Base-by-base conservation (phyloP, 2,888 invertebrate species). In the Meliscaeva auricollis region DNA sequence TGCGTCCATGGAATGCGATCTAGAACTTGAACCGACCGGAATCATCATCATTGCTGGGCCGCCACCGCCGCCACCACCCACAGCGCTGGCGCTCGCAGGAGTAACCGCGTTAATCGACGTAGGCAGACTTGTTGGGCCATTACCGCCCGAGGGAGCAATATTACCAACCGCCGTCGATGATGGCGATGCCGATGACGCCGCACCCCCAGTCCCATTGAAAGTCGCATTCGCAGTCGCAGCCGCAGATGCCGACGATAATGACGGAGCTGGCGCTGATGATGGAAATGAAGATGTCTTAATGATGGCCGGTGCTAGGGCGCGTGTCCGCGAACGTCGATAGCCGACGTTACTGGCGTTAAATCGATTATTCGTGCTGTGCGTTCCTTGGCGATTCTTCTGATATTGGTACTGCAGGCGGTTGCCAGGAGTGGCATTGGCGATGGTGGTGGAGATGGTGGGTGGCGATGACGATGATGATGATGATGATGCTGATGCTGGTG, bases 1-100 rank as follows among this genome's bases (percentile, higher is more conserved):
- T 85, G 92, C 91, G 83, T 92, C 92, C 70, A 92, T 91, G 20
- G 92, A 92, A 88, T 91, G 92, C 17, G 92, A 92, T 74, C 92
- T 90, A 75, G 90, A 66, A 77, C 89, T 90, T 52, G 88, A 87
- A 79, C 89, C 89, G 76, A 88, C 88, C 17, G 82, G 82, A 70
- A 87, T 85, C 83, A 87, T 83, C 87, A 87, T 76, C 74, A 87
- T 83, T 38, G 87, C 17, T 38, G 76, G 41, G 78, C 87, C 78
- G 87, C 72, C 62, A 58, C 87, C 17, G 38, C 79, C 26, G 46
- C 74, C 48, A 88, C 78, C 74, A 85, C 75, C 56, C 84, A 72
- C 76, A 84, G 84, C 66, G 87, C 60, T 46, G 83, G 54, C 48
- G 78, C 72, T 85, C 48, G 73, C 81, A 77, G 85, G 69, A 85